Percentiles rank a stretch among this genome's conserved stretches.
Evolutionary conservation across 2,113 vertebrate genomes (phyloP).

Genomic region (Cavia porcellus): DNA sequence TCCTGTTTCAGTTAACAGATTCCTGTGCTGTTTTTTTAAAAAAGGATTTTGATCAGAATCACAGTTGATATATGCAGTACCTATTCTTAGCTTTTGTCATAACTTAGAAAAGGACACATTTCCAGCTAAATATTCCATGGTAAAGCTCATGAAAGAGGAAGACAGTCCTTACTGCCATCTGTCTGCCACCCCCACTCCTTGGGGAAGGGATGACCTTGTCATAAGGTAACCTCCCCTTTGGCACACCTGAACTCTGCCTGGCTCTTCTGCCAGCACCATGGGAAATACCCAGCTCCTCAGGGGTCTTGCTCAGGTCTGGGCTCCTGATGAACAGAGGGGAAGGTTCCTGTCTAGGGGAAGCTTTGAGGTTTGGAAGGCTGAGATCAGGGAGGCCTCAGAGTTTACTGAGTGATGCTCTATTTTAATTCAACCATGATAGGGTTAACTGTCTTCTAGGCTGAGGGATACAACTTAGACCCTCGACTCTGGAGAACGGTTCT

Average conservation of each 20-base stretch:
- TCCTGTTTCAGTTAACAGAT: not conserved
- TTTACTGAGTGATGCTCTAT: not conserved
- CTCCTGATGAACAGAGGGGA: no score
- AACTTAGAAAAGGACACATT: not conserved
- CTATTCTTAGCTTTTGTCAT: not conserved
- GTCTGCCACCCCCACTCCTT: not conserved
- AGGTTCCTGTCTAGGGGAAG: not conserved
- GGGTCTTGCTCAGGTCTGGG: not conserved
- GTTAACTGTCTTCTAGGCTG: not conserved
- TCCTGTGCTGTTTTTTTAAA: constrained; percentile 1
- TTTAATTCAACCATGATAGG: not conserved
- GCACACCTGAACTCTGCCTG: not conserved
- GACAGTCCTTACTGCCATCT: not conserved
- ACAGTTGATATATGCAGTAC: not conserved
- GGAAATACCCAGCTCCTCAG: not conserved
- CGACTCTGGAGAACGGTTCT: not conserved
- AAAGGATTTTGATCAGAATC: not conserved
- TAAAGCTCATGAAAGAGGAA: not conserved
- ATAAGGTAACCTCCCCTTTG: not conserved
- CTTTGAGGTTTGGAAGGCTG: not conserved
- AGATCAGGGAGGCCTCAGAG: not conserved
- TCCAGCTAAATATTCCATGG: not conserved
- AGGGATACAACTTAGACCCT: not conserved
- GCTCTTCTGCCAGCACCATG: not conserved
- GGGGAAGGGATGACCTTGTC: not conserved